phyloP scores from a whole-genome alignment of 2,888 invertebrate species.

The Drosophila nigricruria region DNA sequence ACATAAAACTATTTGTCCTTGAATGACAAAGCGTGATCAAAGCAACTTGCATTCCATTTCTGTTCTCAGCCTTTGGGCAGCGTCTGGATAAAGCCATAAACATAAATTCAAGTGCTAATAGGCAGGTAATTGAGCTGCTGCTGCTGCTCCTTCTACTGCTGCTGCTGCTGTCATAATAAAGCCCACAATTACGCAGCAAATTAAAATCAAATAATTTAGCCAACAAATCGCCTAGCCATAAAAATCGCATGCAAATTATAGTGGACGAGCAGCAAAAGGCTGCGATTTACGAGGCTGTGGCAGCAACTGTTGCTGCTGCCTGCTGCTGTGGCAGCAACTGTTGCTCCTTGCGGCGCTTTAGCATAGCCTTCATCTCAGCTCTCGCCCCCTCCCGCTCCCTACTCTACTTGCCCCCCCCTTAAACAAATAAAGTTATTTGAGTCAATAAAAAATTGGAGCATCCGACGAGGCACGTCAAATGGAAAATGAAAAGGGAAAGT shows the following conservation, averaged over 20 bases:
- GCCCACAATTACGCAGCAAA: conserved; percentile 82
- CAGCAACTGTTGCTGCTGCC: conserved; percentile 13
- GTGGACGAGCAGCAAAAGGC: conserved; percentile 37
- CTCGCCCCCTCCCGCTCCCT: too few species aligned
- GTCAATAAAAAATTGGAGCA: conserved; percentile 71
- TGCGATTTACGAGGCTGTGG: conserved; percentile 61
- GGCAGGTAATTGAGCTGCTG: conserved; percentile 37
- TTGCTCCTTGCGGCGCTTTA: conserved; percentile 57
- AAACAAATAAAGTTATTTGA: conserved; percentile 79
- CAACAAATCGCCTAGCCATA: conserved; percentile 78
- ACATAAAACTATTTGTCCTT: not conserved
- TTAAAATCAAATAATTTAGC: conserved; percentile 84
- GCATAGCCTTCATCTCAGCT: conserved; percentile 52
- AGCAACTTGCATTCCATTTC: conserved; percentile 12
- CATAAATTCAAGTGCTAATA: conserved; percentile 68
- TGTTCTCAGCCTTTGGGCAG: conserved; percentile 14
- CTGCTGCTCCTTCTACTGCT: conserved; percentile 29
- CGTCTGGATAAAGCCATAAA: conserved; percentile 61
- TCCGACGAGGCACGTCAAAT: conserved; percentile 51
- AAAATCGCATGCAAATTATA: conserved; percentile 84
- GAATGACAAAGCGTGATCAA: not conserved
- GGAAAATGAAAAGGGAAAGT: conserved; percentile 68
- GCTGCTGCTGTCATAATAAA: conserved; percentile 35
- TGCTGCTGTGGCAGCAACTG: conserved; percentile 16
- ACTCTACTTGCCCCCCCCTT: conserved; percentile 40